Conservation (phyloP, 1,140 invertebrate species). For the Camponotus floridanus region DNA sequence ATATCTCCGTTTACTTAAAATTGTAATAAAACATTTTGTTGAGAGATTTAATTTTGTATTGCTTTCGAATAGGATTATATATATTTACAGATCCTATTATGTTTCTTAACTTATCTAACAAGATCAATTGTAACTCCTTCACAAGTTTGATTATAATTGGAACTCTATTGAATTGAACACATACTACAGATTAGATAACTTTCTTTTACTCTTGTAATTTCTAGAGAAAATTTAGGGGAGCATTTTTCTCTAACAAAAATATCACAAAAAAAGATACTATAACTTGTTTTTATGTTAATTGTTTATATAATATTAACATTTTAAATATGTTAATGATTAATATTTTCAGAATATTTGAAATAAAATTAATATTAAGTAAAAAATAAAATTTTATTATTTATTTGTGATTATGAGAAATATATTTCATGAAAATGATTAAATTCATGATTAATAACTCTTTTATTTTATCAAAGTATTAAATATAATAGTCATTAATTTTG, state of each 20-base stretch:
- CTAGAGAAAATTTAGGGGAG: neutral
- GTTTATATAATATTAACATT: neutral
- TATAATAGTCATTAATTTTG: neutral
- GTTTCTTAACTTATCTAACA: neutral
- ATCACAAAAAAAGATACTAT: neutral
- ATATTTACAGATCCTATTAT: neutral
- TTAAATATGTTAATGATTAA: neutral
- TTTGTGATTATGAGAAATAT: neutral
- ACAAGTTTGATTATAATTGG: neutral
- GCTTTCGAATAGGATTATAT: neutral
- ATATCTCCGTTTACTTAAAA: neutral
- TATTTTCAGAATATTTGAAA: neutral
- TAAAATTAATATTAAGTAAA: neutral
- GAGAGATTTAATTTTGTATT: neutral
- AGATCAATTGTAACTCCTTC: neutral
- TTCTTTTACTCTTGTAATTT: neutral
- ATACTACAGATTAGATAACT: neutral
- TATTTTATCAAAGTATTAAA: neutral
- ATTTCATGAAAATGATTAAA: neutral
- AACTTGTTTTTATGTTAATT: neutral
- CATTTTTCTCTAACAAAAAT: neutral
- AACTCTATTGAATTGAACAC: neutral
- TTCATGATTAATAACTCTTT: neutral
- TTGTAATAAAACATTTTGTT: conserved; percentile 8
- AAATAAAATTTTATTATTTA: neutral